Percentiles rank a stretch among this genome's conserved stretches.
phyloP scores from a whole-genome alignment of 2,797 vertebrate species.

The Protonibea diacanthus region DNA sequence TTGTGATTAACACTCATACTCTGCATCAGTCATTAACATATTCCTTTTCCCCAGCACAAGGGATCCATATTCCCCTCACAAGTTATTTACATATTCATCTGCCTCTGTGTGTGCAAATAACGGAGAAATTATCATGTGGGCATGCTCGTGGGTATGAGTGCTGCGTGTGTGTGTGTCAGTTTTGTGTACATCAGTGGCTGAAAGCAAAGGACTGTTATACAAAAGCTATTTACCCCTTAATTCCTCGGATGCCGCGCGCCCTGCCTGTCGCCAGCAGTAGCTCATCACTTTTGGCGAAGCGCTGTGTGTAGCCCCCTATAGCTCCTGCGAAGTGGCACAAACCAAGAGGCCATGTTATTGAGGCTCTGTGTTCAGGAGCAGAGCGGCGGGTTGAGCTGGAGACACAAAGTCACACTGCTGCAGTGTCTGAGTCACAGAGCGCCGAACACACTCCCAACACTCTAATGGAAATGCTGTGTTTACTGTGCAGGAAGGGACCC shows the following conservation, averaged over 20 bases:
- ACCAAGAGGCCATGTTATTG: slow-evolving; percentile 69
- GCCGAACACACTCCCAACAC: slow-evolving; percentile 69
- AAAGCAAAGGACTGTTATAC: slow-evolving; percentile 73
- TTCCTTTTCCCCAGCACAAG: slow-evolving; percentile 60
- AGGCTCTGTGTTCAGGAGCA: slow-evolving; percentile 61
- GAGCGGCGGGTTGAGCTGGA: slow-evolving; percentile 51
- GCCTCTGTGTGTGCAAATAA: slow-evolving; percentile 75
- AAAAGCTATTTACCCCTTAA: slow-evolving; percentile 63
- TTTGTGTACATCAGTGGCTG: slow-evolving; percentile 56
- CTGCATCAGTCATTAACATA: slow-evolving; percentile 73
- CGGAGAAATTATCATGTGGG: slow-evolving; percentile 65
- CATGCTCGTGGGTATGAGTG: slow-evolving; percentile 56
- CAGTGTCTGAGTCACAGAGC: slow-evolving; percentile 84
- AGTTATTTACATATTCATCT: slow-evolving; percentile 81
- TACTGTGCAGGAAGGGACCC: slow-evolving; percentile 71
- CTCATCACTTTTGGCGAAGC: slow-evolving; percentile 59
- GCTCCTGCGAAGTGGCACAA: slow-evolving; percentile 71
- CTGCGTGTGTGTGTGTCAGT: slow-evolving; percentile 28
- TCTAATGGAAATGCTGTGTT: slow-evolving; percentile 78
- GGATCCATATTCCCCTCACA: slow-evolving; percentile 66
- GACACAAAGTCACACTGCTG: slow-evolving; percentile 74
- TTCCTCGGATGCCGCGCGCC: slow-evolving; percentile 51
- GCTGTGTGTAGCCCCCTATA: slow-evolving; percentile 53
- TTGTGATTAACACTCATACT: slow-evolving; percentile 72
- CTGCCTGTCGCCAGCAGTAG: slow-evolving; percentile 53